phyloP scores from a whole-genome alignment of 2,797 vertebrate genomes.

The Onychomys leucogaster region DNA sequence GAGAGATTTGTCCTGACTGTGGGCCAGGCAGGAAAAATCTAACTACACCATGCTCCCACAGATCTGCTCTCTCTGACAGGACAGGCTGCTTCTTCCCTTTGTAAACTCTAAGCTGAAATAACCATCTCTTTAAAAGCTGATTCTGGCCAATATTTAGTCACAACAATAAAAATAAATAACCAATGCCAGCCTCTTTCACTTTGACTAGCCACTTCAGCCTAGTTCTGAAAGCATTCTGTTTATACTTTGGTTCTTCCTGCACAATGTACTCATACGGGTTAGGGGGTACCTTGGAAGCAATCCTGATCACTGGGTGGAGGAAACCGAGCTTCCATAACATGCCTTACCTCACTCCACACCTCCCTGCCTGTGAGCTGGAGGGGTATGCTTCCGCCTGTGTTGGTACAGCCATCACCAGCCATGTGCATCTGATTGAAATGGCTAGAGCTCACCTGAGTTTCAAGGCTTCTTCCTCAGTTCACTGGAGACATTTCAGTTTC shows the following conservation, averaged over 20 bases:
- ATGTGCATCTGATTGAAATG: background rate
- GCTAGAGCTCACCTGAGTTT: background rate
- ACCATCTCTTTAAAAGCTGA: background rate
- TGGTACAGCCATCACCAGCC: background rate
- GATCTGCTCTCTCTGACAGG: no score
- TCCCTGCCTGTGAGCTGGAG: background rate
- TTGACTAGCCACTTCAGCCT: background rate
- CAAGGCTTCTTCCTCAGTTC: background rate
- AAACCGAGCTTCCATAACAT: background rate
- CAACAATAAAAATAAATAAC: background rate
- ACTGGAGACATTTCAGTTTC: background rate
- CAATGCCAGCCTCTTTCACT: background rate
- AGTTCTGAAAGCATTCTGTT: background rate
- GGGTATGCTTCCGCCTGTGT: background rate
- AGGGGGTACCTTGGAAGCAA: background rate
- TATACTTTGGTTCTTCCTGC: background rate
- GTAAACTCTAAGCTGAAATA: background rate
- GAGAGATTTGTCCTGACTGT: no score
- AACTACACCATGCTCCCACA: no score
- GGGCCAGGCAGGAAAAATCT: no score
- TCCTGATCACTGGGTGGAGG: background rate
- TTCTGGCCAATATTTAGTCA: background rate
- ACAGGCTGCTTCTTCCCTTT: background rate
- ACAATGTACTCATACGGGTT: no score
- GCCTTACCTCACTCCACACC: background rate